A percentile compares a stretch with the other conserved stretches of the same genome.
Evolutionary conservation across 2,113 vertebrate genomes (phyloP).

Genomic region (Pseudorectes ferrugineus): DNA sequence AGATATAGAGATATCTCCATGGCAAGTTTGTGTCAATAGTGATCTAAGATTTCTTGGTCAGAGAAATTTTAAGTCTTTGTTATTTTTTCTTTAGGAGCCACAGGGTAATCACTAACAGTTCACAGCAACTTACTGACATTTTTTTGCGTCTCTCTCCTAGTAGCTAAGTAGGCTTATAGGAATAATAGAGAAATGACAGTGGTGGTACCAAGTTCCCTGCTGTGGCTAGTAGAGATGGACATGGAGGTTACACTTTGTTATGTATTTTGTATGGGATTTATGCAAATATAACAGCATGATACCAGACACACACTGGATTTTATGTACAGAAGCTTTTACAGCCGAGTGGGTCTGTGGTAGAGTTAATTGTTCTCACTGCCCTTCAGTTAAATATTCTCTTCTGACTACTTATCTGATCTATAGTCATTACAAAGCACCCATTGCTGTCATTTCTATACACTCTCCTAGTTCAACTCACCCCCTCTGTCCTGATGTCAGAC

Average conservation of each 20-base stretch:
- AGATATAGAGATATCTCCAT: background rate
- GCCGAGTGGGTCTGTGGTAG: background rate
- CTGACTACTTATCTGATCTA: background rate
- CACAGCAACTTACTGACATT: background rate
- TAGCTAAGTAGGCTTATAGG: background rate
- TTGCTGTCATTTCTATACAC: background rate
- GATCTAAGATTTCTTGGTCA: background rate
- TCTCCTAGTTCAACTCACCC: background rate
- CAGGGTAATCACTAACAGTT: background rate
- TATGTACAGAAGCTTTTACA: background rate
- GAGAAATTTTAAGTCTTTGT: background rate
- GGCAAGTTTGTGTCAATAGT: background rate
- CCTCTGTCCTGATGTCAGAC: background rate
- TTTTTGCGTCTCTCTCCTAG: background rate
- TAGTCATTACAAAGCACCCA: background rate
- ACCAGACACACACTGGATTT: background rate
- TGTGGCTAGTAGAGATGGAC: background rate
- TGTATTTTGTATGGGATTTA: background rate
- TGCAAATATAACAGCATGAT: slow-evolving; percentile 15
- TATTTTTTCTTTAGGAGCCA: background rate
- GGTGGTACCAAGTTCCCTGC: background rate
- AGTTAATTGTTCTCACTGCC: background rate
- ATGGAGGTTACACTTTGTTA: background rate
- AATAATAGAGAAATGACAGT: slow-evolving; percentile 14
- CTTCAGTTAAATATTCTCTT: background rate